These are phyloP conservation scores for Tenebrosternarchus preto DNA, from an alignment of 2,113 vertebrate genomes.

Conservation along the genomic window DNA sequence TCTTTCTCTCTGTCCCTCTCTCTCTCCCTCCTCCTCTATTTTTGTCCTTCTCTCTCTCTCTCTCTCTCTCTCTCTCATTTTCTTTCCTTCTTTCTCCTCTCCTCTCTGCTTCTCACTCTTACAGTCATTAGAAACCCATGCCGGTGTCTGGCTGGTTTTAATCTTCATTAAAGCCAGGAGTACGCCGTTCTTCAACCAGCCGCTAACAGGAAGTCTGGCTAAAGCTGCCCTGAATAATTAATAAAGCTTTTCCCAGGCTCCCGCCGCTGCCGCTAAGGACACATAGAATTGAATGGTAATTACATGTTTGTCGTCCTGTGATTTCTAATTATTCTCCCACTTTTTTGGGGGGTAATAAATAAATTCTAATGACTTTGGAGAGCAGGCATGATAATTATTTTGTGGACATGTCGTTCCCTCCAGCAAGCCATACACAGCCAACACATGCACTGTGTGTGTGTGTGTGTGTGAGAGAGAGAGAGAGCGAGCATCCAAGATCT, in stretches of 20 bases:
- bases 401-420: neutral
- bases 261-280: conserved; percentile 10
- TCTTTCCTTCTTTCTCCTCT: neutral
- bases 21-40: neutral
- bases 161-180: conserved; percentile 61
- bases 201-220: conserved; percentile 37
- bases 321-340: conserved; percentile 59
- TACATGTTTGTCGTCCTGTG: conserved; percentile 54
- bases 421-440: conserved; percentile 30
- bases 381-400: conserved; percentile 55
- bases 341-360: conserved; percentile 58
- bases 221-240: conserved; percentile 61
- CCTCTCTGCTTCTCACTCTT: neutral
- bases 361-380: conserved; percentile 51
- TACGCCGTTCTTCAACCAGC: conserved; percentile 42
- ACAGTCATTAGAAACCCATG: conserved; percentile 42
- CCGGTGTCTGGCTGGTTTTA: conserved; percentile 49
- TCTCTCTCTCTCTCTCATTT: neutral
- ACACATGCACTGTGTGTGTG: neutral
- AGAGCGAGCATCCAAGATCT: neutral
- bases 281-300: conserved; percentile 62
- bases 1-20: neutral
- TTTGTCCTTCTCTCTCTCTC: neutral
- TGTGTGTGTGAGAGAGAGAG: neutral
- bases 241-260: conserved; percentile 45